phyloP scores from a whole-genome alignment of 2,888 invertebrate species.

The Chrysolina americana region DNA sequence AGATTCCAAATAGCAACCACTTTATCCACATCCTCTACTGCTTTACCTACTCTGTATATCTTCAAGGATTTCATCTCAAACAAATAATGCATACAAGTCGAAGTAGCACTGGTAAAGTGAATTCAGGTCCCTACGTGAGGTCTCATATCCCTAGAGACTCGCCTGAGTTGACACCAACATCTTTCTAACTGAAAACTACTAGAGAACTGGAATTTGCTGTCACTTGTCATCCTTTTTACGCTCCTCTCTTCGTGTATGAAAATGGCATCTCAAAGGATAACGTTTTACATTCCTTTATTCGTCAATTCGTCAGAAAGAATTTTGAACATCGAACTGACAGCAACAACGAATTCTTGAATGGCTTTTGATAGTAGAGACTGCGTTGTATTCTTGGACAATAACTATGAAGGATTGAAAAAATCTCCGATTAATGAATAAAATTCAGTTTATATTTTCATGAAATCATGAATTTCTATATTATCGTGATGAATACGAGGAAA shows the following conservation, averaged over 20 bases:
- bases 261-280: slow-evolving; percentile 53
- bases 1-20: too few relatives aligned
- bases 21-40: background rate
- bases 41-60: slow-evolving; percentile 3
- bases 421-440: too few relatives aligned
- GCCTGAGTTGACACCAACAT: slow-evolving; percentile 64
- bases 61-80: slow-evolving; percentile 32
- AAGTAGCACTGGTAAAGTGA: slow-evolving; percentile 39
- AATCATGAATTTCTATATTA: too few relatives aligned
- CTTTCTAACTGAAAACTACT: slow-evolving; percentile 59
- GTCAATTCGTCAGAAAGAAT: slow-evolving; percentile 29
- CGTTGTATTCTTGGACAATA: background rate
- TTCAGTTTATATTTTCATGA: too few relatives aligned
- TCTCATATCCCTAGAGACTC: slow-evolving; percentile 50
- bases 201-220: slow-evolving; percentile 63
- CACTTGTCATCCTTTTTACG: slow-evolving; percentile 66
- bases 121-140: slow-evolving; percentile 46
- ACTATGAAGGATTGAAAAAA: background rate
- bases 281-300: slow-evolving; percentile 48
- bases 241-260: slow-evolving; percentile 56
- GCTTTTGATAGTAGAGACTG: background rate
- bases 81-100: slow-evolving; percentile 18
- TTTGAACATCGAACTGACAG: slow-evolving; percentile 34
- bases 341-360: slow-evolving; percentile 18
- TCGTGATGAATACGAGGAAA: too few relatives aligned